Base-by-base conservation (phyloP, 2,797 vertebrate genomes). In the Karalla daura region DNA sequence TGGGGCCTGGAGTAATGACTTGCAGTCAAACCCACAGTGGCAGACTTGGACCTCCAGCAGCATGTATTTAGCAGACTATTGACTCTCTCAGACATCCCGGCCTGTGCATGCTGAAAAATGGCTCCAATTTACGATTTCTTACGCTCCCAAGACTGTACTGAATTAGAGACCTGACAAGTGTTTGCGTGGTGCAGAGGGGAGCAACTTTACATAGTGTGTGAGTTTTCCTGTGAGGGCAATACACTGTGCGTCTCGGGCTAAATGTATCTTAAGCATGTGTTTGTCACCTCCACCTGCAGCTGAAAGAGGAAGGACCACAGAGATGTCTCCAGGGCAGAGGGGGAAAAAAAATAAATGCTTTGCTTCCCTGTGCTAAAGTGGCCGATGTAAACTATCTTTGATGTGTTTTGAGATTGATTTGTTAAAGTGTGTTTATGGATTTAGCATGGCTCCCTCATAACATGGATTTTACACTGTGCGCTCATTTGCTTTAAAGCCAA, bases 21-120 rank as follows among this genome's bases (percentile, higher is more conserved):
- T 80, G 58, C 78, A 72, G 80, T 58, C 64, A 71, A 76, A 75
- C 59, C 79, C 5, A 67, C 82, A 56, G 78, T 78, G 76, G 75
- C 87, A 52, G 80, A 77, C 35, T 78, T 63, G 66, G 87, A 86
- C 84, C 81, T 63, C 67, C 4, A 80, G 18, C 45, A 86, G 66
- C 69, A 23, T 62, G 83, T 89, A 92, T 92, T 94, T 93, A 91
- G 85, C 86, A 86, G 80, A 77, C 71, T 84, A 84, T 78, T 70
- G 85, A 88, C 74, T 62, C 75, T 80, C 70, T 81, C 66, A 51
- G 70, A 83, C 67, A 76, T n/a, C 56, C 50, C 44, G 45, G 80
- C 60, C 63, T 39, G 67, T 70, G 51, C 68, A 54, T 56, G 75
- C 68, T 84, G 84, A 85, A 78, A 70, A 69, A 86, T 90, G 83